Evolutionary conservation across 2,113 vertebrate species (phyloP), one percentile per base, ranked within the genome.

Genomic region (Dicentrarchus labrax): DNA sequence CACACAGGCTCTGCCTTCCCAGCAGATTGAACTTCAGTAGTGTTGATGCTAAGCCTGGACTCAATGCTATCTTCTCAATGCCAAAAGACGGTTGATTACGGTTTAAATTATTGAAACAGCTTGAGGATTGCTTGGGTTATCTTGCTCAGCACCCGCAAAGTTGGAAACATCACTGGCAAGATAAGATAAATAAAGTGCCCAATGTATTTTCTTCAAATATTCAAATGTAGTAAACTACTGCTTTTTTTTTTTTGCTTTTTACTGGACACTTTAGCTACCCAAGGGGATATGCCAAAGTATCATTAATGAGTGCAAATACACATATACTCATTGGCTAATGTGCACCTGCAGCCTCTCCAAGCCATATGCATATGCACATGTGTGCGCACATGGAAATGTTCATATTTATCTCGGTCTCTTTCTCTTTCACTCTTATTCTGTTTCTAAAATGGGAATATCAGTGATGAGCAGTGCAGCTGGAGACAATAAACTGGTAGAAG

Each of bases 401-500:
- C 84, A 72, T 80, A 88, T 89, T 89, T 87, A 80, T 89, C 85
- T 83, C 43, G 11, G 60, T 78, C 82, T 75, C 70, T 39, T 79
- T 69, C 54, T 47, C 85, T 38, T 85, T 60, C 74, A 6, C 82
- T 67, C 77, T 61, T 65, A 64, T 41, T 71, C 68, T 66, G 87
- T 86, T 85, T 78, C 92, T 91, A 94, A 94, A 93, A 93, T 78
- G 62, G 85, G 90, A 92, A 92, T 90, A 92, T 92, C 90, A 81
- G 86, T 89, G 93, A 93, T 93, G 92, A 93, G 90, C 88, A 68
- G 81, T 90, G 91, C 92, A 94, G 92, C 89, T 93, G 93, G 90
- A 92, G 92, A 94, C 93, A 94, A 94, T 95, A 95, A 95, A 95
- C 90, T 90, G 90, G 90, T 92, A 88, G 91, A 91, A 88, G 91